Base-by-base conservation (phyloP, 2,113 vertebrate genomes). In the Grammomys dolichurus region DNA sequence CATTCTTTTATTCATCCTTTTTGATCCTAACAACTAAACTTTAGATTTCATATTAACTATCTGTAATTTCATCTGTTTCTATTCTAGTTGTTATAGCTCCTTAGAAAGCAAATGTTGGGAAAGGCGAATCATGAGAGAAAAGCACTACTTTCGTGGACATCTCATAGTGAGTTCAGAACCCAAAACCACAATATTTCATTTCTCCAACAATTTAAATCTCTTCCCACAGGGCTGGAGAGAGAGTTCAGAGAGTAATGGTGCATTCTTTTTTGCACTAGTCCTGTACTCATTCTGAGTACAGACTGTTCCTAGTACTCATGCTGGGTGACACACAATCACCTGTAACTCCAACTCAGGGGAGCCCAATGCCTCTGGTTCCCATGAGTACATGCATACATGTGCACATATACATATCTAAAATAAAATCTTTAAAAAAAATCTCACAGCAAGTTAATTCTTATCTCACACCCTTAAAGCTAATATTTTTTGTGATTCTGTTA, bases 351-450 rank as follows among this genome's bases (percentile, higher is more conserved):
- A 11, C n/a, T 73, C 19, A 40, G 20, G 72, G 20, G 9, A 73
- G n/a, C n/a, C 0, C 0, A 1, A 73, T 40, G 17, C 7, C n/a
- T 73, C n/a, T 6, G 17, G n/a, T 72, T 72, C 69, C n/a, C 1
- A 3, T 40, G 70, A 40, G 20, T 12, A 75, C 40, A 5, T 43
- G 8, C 9, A 43, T 40, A 24, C 20, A 43, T 76, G 73, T 13
- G 4, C 40, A 76, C 22, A 76, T 43, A n/a, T 11, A 20, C 7
- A 20, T 70, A 13, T n/a, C 6, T n/a, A 22, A 33, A 67, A 76
- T 17, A 51, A 63, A 77, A 46, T 63, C 80, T 76, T 76, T 13
- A 76, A 76, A 40, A 40, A 72, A 72, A 7, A n/a, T 4, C 43
- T 46, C 43, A 48, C n/a, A 16, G 4, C 31, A 87, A 48, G 16